Evolutionary conservation across 2,888 invertebrate genomes (phyloP), one percentile per base, ranked within the genome.

Genomic region (Eupithecia exiguata): DNA sequence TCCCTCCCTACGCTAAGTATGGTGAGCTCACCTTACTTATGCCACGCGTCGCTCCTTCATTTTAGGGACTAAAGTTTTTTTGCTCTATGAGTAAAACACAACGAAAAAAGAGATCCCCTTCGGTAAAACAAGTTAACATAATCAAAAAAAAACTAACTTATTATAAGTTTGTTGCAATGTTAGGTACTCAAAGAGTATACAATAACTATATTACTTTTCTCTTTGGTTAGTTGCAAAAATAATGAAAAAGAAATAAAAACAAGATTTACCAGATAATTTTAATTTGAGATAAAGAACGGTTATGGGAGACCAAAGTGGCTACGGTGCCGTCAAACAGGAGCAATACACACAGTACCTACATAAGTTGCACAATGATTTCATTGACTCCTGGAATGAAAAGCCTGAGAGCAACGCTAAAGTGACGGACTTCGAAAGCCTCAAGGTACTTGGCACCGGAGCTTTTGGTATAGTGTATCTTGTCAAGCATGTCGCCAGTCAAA

Each of bases 391-490:
- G 93, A 90, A 89, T 71, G 87, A 88, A 49, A 89, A 86, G 49
- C 71, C 85, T 0, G 86, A 84, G 67, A 78, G 80, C 70, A 89
- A 87, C 77, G 88, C 88, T 4, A 86, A 84, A 71, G 9, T 87
- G 46, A 85, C 91, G 14, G 97, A 98, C 84, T 99, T 97, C 86
- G 96, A 97, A 71, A 91, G 96, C 72, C 90, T 96, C 63, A 96
- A 96, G 84, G 96, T 97, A 0, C 91, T 99, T 68, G 99, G 99
- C 0, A 96, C 97, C 0, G 99, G 99, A 5, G 98, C 98, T 0
- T 99, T 98, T 89, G 99, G 99, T 18, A 95, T 97, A 58, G 99
- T 99, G 2, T 96, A 97, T 86, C 90, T 97, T 5, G 95, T 95
- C 18, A 96, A 95, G 87, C 96, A 97, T 82, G 95, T 95, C 81